Conservation (phyloP, 2,888 invertebrate genomes). For the Habroteleia sp. region DNA sequence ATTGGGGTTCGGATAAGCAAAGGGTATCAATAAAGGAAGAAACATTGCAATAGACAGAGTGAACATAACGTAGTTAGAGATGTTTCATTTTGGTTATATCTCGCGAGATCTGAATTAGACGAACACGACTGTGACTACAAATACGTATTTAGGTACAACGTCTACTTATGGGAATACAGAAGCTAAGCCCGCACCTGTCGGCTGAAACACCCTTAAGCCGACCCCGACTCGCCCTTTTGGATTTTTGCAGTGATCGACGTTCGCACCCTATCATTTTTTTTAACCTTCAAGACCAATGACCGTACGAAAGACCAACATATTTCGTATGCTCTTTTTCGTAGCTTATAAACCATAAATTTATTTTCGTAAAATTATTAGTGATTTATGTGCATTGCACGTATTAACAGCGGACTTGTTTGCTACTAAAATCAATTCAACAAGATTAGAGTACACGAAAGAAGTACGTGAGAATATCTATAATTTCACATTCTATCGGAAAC, state of each 20-base stretch:
- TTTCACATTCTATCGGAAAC: slow-evolving; percentile 48
- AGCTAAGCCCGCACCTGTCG: slow-evolving; percentile 71
- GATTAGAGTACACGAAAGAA: slow-evolving; percentile 7
- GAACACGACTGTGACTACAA: slow-evolving; percentile 52
- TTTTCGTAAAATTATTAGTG: background rate
- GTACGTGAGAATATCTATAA: slow-evolving; percentile 51
- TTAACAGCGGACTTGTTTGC: slow-evolving; percentile 4
- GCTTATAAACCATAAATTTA: background rate
- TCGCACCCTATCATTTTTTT: background rate
- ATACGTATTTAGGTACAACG: slow-evolving; percentile 38
- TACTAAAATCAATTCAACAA: slow-evolving; percentile 26
- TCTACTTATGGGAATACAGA: slow-evolving; percentile 57
- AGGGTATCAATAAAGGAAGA: too few relatives aligned
- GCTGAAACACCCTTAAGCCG: slow-evolving; percentile 74
- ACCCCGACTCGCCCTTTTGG: slow-evolving; percentile 63
- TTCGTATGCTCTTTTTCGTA: slow-evolving; percentile 14
- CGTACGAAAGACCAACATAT: slow-evolving; percentile 4
- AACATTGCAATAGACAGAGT: too few relatives aligned
- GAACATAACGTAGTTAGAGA: too few relatives aligned
- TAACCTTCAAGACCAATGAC: slow-evolving; percentile 35
- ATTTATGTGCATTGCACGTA: slow-evolving; percentile 8
- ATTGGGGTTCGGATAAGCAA: too few relatives aligned
- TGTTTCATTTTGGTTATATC: slow-evolving; percentile 76
- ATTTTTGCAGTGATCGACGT: slow-evolving; percentile 48
- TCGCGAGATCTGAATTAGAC: slow-evolving; percentile 71